phyloP scores from a whole-genome alignment of 2,113 vertebrate species.

The Delphinus delphis region DNA sequence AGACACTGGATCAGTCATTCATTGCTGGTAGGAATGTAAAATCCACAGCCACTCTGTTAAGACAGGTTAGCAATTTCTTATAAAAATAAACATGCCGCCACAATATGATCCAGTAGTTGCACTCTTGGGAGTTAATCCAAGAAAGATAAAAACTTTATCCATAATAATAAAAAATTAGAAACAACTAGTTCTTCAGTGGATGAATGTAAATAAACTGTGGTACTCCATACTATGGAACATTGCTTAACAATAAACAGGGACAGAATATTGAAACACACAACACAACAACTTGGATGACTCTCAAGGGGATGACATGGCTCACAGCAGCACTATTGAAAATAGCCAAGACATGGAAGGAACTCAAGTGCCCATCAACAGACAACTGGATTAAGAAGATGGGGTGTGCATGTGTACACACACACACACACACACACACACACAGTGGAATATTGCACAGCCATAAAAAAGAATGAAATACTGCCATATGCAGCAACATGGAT shows the following conservation, averaged over 20 bases:
- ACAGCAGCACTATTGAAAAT: not conserved
- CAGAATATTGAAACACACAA: accelerated
- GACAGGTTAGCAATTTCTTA: not conserved
- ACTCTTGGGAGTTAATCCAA: not conserved
- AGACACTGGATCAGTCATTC: not conserved
- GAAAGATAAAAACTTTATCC: not conserved
- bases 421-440: too few species aligned
- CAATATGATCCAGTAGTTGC: not conserved
- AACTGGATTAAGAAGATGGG: not conserved
- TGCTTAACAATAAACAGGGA: not conserved
- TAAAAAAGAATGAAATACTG: not conserved
- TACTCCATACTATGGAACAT: too few species aligned
- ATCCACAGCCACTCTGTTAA: not conserved
- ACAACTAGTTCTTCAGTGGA: not conserved
- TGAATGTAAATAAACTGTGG: not conserved
- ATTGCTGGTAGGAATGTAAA: too few species aligned
- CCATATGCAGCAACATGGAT: not conserved
- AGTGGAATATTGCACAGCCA: not conserved
- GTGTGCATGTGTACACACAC: too few species aligned
- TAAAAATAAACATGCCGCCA: not conserved
- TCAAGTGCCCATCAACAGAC: not conserved
- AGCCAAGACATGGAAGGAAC: not conserved
- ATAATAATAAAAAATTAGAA: not conserved
- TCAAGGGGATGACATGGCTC: not conserved
- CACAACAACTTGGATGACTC: not conserved